phyloP scores from a whole-genome alignment of 1,140 invertebrate genomes.

The Diabrotica undecimpunctata region DNA sequence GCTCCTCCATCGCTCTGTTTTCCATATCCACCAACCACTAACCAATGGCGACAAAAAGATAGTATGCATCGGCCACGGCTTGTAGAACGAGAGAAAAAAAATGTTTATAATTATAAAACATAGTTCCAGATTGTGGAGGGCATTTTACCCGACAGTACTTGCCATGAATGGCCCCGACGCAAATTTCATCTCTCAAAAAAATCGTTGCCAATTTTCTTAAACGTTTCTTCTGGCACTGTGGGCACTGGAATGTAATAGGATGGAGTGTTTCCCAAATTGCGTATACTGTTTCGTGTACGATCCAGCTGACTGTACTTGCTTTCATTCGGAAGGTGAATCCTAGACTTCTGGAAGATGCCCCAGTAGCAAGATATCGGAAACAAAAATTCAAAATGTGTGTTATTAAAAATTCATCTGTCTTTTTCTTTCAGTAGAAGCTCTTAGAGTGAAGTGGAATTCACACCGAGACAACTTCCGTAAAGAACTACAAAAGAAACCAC shows the following conservation, averaged over 20 bases:
- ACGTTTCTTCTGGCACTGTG: too few species aligned
- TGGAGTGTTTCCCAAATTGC: slow-evolving; percentile 38
- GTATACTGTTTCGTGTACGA: slow-evolving; percentile 10
- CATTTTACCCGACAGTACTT: too few species aligned
- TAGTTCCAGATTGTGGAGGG: slow-evolving; percentile 41
- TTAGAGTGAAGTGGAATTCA: slow-evolving; percentile 12
- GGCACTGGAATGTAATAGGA: too few species aligned
- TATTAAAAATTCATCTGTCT: too few species aligned
- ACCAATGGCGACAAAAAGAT: slow-evolving; percentile 48
- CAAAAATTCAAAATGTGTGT: too few species aligned
- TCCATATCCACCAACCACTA: slow-evolving; percentile 49
- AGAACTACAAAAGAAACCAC: slow-evolving; percentile 5
- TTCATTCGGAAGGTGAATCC: slow-evolving; percentile 12
- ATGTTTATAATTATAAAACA: slow-evolving; percentile 50
- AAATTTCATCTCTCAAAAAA: too few species aligned
- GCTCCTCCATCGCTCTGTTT: slow-evolving; percentile 46
- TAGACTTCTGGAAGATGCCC: slow-evolving; percentile 12
- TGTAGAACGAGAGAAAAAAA: slow-evolving; percentile 50
- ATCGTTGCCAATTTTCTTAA: too few species aligned
- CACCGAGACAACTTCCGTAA: slow-evolving; percentile 8
- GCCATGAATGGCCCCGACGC: too few species aligned
- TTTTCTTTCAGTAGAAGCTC: slow-evolving; percentile 8
- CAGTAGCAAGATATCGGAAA: not conserved
- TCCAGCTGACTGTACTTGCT: not conserved
- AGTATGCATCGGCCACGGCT: slow-evolving; percentile 49